Evolutionary conservation across 2,113 vertebrate genomes (phyloP).

Genomic region (Tylochromis polylepis): DNA sequence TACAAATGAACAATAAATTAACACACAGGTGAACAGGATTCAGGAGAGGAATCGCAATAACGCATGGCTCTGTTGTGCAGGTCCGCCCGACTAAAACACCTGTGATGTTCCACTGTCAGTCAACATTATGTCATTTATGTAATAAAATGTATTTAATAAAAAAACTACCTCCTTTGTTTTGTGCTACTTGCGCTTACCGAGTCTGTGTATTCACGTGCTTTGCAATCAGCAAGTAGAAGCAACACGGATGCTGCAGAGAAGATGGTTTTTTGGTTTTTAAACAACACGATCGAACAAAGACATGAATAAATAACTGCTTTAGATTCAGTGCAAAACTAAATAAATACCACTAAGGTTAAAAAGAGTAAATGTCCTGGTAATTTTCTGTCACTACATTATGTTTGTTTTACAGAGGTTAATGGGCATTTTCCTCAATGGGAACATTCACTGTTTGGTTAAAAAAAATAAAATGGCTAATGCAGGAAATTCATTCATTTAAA

Average conservation of each 20-base stretch:
- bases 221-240: background rate
- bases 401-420: no score
- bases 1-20: background rate
- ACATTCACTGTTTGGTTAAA: background rate
- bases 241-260: background rate
- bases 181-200: background rate
- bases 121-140: constrained; percentile 41
- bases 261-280: background rate
- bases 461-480: background rate
- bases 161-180: background rate
- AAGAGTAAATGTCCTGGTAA: background rate
- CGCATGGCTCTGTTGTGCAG: constrained; percentile 3
- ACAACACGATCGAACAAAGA: rapidly evolving
- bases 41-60: background rate
- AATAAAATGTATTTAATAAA: constrained; percentile 71
- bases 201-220: background rate
- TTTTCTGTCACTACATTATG: background rate
- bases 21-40: background rate
- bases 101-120: constrained; percentile 29
- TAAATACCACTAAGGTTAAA: background rate
- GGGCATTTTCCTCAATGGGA: background rate
- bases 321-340: rapidly evolving
- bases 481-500: background rate
- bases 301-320: background rate
- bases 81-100: constrained; percentile 16